These are phyloP conservation scores for Himantopus leucocephalus DNA, from an alignment of 2,113 vertebrate genomes.

Conservation along the genomic window DNA sequence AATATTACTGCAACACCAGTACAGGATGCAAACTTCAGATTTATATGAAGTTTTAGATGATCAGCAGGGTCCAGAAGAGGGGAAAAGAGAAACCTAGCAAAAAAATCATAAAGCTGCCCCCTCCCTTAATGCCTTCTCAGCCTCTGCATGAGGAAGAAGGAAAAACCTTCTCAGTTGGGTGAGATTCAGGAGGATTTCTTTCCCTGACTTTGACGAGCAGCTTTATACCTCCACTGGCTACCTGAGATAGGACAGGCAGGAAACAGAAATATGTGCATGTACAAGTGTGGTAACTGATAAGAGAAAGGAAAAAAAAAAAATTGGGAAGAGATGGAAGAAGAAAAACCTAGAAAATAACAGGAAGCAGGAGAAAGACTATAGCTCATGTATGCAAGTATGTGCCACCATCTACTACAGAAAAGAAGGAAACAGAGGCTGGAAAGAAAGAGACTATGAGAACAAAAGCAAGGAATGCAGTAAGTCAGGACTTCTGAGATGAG, in stretches of 20 bases:
- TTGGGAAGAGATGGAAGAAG: not conserved
- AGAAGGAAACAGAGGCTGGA: not conserved
- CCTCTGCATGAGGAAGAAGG: not conserved
- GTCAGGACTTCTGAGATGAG: constrained; percentile 33
- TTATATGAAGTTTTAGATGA: not conserved
- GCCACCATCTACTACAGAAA: not conserved
- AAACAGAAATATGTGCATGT: not conserved
- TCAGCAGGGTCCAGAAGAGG: not conserved
- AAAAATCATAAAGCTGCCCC: not conserved
- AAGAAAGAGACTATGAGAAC: not conserved
- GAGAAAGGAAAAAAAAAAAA: not conserved
- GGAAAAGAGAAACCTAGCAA: not conserved
- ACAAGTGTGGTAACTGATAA: not conserved
- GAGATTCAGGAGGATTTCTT: not conserved
- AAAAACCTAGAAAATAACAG: not conserved
- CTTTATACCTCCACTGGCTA: not conserved
- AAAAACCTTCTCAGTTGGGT: not conserved
- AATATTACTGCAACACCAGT: not conserved
- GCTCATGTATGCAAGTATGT: not conserved
- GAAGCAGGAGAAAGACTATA: not conserved
- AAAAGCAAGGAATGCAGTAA: constrained; percentile 54
- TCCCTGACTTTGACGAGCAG: not conserved
- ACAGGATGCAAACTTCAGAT: not conserved
- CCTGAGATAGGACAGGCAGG: not conserved
- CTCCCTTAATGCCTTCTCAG: not conserved